These are phyloP conservation scores for Steromphala cineraria DNA, from an alignment of 2,888 invertebrate species.

Conservation along the genomic window DNA sequence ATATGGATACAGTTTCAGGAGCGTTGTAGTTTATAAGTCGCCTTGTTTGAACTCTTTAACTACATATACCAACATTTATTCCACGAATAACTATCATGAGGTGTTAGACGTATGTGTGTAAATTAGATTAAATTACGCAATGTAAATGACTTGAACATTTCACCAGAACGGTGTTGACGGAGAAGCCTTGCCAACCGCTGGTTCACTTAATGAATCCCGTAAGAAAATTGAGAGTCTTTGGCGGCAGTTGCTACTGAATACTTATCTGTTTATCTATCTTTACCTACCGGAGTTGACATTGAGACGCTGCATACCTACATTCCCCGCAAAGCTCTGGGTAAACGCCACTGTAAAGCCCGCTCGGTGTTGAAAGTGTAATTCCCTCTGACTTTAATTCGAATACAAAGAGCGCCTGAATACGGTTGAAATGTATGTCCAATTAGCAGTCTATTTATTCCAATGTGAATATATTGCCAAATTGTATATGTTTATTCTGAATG, in stretches of 20 bases:
- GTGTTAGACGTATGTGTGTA: no score
- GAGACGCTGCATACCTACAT: not conserved
- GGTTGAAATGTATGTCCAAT: not conserved
- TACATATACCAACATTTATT: no score
- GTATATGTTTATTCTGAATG: no score
- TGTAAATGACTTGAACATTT: not conserved
- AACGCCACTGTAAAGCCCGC: not conserved
- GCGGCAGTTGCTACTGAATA: not conserved
- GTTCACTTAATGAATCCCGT: not conserved
- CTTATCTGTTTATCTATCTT: not conserved
- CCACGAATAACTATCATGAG: no score
- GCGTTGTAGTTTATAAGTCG: no score
- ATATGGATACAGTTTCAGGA: no score
- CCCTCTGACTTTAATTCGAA: not conserved
- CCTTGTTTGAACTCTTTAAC: no score
- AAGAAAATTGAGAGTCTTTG: not conserved
- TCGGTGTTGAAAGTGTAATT: not conserved
- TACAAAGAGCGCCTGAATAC: not conserved
- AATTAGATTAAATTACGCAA: not conserved
- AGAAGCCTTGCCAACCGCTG: not conserved
- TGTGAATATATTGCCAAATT: no score
- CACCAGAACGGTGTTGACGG: not conserved
- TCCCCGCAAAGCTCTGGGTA: not conserved
- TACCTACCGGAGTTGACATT: not conserved
- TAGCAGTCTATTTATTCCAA: no score